phyloP scores from a whole-genome alignment of 2,888 invertebrate species.

The Galerucella nymphaeae region DNA sequence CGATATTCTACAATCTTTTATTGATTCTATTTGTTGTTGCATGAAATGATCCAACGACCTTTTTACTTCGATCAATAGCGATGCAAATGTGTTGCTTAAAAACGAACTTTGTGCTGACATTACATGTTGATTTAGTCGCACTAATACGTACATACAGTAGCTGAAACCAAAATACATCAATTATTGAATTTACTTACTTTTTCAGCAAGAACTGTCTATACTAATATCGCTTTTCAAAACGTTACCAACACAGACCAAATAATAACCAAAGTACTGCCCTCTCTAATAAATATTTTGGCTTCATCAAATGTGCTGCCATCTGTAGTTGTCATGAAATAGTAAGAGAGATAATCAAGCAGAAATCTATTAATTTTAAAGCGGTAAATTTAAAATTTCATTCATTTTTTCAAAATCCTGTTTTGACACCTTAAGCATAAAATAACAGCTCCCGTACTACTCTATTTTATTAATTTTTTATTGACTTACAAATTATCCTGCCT shows the following conservation, averaged over 20 bases:
- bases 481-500: slow-evolving; percentile 90
- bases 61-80: slow-evolving; percentile 87
- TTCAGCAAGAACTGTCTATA: no score
- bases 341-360: no score
- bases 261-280: no score
- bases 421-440: no score
- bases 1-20: slow-evolving; percentile 77
- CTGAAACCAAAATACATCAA: slow-evolving; percentile 64
- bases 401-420: no score
- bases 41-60: slow-evolving; percentile 92
- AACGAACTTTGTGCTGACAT: slow-evolving; percentile 91
- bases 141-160: slow-evolving; percentile 93
- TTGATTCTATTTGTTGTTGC: slow-evolving; percentile 82
- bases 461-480: background rate
- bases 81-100: slow-evolving; percentile 88
- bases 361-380: no score
- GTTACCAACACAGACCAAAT: no score
- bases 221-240: no score
- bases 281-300: no score
- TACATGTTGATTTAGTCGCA: slow-evolving; percentile 91
- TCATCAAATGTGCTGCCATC: no score
- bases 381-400: no score
- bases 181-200: background rate
- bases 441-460: background rate
- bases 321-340: no score